Conservation (phyloP, 2,113 vertebrate species). For the Ceyx melanurus region DNA sequence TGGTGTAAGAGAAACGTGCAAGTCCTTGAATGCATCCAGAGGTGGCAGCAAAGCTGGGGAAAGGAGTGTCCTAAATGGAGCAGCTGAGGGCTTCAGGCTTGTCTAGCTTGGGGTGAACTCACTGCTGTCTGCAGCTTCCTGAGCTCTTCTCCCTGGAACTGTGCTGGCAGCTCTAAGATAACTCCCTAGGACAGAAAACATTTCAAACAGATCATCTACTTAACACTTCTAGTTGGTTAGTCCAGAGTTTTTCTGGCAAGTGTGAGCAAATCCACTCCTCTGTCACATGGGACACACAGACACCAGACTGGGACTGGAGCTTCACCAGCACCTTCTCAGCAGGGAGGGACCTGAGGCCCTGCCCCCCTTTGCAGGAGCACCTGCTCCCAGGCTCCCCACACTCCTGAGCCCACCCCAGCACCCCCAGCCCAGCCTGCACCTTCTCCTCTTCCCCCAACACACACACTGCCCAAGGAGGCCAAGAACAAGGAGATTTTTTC, state of each 20-base stretch:
- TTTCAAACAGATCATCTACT: neutral
- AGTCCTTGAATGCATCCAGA: too few relatives aligned
- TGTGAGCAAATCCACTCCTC: neutral
- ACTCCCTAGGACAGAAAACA: neutral
- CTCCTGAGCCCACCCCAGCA: neutral
- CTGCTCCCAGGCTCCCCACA: too few relatives aligned
- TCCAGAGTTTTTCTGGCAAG: too few relatives aligned
- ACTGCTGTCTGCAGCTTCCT: too few relatives aligned
- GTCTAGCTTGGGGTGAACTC: neutral
- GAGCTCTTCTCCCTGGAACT: neutral
- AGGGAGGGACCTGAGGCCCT: rapidly evolving
- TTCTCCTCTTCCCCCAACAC: neutral
- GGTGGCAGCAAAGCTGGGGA: too few relatives aligned
- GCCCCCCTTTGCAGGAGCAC: neutral
- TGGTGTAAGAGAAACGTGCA: too few relatives aligned
- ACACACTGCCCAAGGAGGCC: rapidly evolving
- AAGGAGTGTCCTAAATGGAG: neutral
- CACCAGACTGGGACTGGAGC: neutral
- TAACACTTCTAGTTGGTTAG: too few relatives aligned
- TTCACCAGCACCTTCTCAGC: rapidly evolving
- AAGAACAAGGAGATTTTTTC: too few relatives aligned
- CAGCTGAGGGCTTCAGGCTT: neutral
- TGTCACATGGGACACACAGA: too few relatives aligned
- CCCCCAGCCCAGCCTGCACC: rapidly evolving
- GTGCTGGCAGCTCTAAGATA: neutral